Evolutionary conservation across 2,888 invertebrate genomes (phyloP), one percentile per base, ranked within the genome.

Genomic region (Eledona agricola): DNA sequence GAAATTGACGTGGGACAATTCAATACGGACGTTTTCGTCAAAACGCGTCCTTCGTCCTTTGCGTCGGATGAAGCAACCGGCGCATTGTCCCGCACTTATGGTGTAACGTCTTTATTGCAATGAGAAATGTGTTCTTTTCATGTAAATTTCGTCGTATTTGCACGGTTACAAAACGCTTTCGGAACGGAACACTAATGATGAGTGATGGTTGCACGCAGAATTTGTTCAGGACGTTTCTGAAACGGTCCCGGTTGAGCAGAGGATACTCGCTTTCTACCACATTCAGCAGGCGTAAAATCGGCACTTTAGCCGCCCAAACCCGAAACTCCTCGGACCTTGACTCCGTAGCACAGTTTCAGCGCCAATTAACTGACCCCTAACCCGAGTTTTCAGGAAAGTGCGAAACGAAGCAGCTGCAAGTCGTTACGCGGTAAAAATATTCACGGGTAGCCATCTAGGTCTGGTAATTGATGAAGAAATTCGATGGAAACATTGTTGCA

Each of bases 241-340:
- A 11, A 28, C 37, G 45, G 34, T 26, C 9, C 6, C 4, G 15
- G 23, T 61, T 61, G 59, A 60, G 58, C 51, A 58, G 50, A 61
- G 63, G 63, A 63, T 61, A 56, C 59, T 57, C 62, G 62, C 62
- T 63, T 63, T 63, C 62, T 63, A 63, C 49, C n/a, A n/a, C n/a
- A n/a, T n/a, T n/a, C n/a, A n/a, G n/a, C n/a, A n/a, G n/a, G n/a
- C n/a, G n/a, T n/a, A n/a, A n/a, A n/a, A n/a, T n/a, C n/a, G n/a
- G n/a, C n/a, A n/a, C n/a, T n/a, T n/a, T n/a, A n/a, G n/a, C n/a
- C n/a, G n/a, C n/a, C n/a, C n/a, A n/a, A n/a, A n/a, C n/a, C n/a
- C n/a, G n/a, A n/a, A 42, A 26, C 15, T 28, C 34, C 19, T 13
- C 13, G 12, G 5, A 12, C 13, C 25, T 7, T 13, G 22, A 31